Conservation (phyloP, 2,797 vertebrate genomes). For the Hypotaenidia okinawae region DNA sequence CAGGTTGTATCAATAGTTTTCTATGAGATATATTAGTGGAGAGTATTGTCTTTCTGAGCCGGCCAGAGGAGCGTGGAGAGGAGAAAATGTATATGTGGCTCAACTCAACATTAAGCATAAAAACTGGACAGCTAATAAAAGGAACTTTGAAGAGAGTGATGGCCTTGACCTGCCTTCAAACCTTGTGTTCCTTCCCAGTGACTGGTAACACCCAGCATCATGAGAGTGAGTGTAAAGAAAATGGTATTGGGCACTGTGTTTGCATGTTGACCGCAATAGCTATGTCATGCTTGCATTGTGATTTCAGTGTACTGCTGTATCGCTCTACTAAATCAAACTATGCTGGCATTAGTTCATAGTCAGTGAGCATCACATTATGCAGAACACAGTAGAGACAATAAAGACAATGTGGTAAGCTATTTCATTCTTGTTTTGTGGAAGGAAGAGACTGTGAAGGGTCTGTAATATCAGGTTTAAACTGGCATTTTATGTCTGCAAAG, state of each 20-base stretch:
- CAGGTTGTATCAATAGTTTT: not conserved
- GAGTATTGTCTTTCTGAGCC: not conserved
- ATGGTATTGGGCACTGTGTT: not conserved
- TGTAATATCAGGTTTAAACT: not conserved
- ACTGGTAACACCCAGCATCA: accelerated
- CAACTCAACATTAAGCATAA: not conserved
- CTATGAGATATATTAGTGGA: not conserved
- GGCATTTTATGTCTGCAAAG: not conserved
- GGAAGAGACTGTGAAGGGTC: not conserved
- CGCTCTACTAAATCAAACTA: not conserved
- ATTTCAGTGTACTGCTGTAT: not conserved
- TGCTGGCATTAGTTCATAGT: not conserved
- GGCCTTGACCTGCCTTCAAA: not conserved
- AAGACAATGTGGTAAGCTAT: not conserved
- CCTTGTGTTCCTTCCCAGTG: not conserved
- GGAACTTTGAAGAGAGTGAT: not conserved
- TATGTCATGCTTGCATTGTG: not conserved
- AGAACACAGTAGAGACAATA: not conserved
- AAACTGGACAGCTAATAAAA: not conserved
- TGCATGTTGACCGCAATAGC: not conserved
- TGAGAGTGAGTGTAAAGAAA: not conserved
- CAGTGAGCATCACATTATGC: not conserved
- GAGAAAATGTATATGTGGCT: not conserved
- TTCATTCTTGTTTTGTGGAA: not conserved
- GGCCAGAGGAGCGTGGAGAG: not conserved